Evolutionary conservation across 2,888 invertebrate species (phyloP), one percentile per base, ranked within the genome.

Genomic region (Drosophila bunnanda): DNA sequence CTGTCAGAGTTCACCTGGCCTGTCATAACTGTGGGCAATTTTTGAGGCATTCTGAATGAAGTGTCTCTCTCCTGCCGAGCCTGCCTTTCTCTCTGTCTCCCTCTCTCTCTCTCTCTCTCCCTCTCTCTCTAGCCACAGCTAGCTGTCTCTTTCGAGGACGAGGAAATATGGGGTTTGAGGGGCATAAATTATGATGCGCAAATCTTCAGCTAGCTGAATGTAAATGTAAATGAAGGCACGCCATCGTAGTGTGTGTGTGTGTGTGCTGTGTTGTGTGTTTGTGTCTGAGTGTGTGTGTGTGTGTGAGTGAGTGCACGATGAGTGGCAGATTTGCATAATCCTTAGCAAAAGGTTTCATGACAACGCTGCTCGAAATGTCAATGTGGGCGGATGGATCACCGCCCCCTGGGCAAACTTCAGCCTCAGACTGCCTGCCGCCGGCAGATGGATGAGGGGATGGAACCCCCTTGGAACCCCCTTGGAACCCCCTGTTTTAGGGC

Each of bases 131-230:
- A 22, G 12, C 53, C 30, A 13, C 25, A 12, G 41, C 59, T 50
- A 50, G 41, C 64, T 65, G 64, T 60, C 64, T 44, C 65, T 71
- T 65, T 69, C 80, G 56, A 32, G 46, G 44, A 34, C 34, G 34
- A 36, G 38, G 39, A 46, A 46, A 48, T 64, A 61, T 25, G 44
- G 44, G 38, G 58, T 44, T 56, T 50, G 58, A 59, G 80, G 70
- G 82, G 85, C 85, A 88, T 88, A 88, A 88, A 88, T 88, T 88
- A 88, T 86, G 86, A 87, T 82, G 85, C 82, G 84, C 84, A 85
- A 85, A 86, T 85, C 85, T 85, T 85, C 85, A 86, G 82, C 84
- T 86, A 83, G 83, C 82, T 82, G 83, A 78, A 79, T 84, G 84
- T 85, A 83, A 85, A 85, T 83, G 83, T 82, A 83, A 83, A 83